Percentiles rank a stretch among this genome's conserved stretches.
phyloP scores from a whole-genome alignment of 2,888 invertebrate genomes.

The Euspilapteryx auroguttella region DNA sequence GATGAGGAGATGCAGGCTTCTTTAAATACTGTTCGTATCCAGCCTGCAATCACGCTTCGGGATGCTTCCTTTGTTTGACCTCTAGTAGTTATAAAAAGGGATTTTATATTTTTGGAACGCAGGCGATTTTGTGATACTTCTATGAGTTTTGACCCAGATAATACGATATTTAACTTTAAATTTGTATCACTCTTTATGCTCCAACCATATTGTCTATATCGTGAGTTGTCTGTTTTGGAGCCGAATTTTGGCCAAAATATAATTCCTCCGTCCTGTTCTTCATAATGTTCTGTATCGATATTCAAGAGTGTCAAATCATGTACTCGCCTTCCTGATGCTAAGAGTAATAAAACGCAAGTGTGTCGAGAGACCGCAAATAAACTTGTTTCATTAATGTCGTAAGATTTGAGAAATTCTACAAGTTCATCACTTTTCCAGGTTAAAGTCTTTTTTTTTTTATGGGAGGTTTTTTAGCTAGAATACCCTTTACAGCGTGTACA shows the following conservation, averaged over 20 bases:
- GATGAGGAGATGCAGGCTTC: background rate
- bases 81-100: background rate
- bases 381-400: too few relatives aligned
- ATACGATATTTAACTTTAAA: background rate
- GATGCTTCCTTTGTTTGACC: background rate
- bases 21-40: background rate
- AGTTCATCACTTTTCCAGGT: too few relatives aligned
- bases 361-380: constrained; percentile 1
- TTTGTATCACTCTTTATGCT: background rate
- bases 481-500: constrained; percentile 1
- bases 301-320: constrained; percentile 2
- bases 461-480: background rate
- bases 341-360: constrained; percentile 1
- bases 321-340: constrained; percentile 3
- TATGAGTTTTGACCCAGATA: background rate
- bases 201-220: constrained; percentile 3
- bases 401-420: too few relatives aligned
- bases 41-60: background rate
- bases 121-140: background rate
- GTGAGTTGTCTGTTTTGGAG: constrained; percentile 1
- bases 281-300: background rate
- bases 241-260: constrained; percentile 4
- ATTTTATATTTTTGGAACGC: background rate
- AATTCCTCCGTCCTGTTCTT: background rate
- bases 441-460: constrained; percentile 1